Conservation (phyloP, 2,888 invertebrate genomes). For the Lutraria lutraria region DNA sequence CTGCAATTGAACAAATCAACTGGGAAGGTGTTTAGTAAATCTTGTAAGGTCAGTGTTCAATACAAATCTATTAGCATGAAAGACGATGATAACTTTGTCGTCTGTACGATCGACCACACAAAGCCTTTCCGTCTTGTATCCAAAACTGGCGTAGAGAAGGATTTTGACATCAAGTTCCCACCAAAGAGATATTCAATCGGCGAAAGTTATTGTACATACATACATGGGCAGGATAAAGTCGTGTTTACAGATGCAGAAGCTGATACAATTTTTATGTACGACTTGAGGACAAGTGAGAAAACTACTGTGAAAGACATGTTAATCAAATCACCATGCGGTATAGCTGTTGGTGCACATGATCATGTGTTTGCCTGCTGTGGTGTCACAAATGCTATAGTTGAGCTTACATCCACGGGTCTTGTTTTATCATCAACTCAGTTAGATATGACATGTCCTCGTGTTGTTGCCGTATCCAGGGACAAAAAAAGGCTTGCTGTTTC, state of each 20-base stretch:
- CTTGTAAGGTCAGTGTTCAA: not conserved
- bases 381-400: not conserved
- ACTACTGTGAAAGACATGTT: not conserved
- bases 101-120: conserved; percentile 1
- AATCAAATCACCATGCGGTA: conserved; percentile 12
- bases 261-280: conserved; percentile 25
- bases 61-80: conserved; percentile 20
- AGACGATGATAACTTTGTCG: conserved; percentile 12
- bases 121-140: conserved; percentile 30
- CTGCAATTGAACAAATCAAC: not conserved
- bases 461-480: conserved; percentile 11
- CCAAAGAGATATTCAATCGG: not conserved
- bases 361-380: conserved; percentile 28
- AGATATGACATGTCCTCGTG: conserved; percentile 13
- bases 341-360: conserved; percentile 20
- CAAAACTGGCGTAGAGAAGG: conserved; percentile 25
- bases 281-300: not conserved
- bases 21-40: not conserved
- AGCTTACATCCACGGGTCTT: conserved; percentile 17
- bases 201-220: conserved; percentile 26
- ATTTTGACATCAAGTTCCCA: conserved; percentile 27
- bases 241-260: conserved; percentile 11
- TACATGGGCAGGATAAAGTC: conserved; percentile 4
- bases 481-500: conserved; percentile 25
- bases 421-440: conserved; percentile 7